Conservation (phyloP, 2,888 invertebrate genomes). For the Ceraclea dissimilis region DNA sequence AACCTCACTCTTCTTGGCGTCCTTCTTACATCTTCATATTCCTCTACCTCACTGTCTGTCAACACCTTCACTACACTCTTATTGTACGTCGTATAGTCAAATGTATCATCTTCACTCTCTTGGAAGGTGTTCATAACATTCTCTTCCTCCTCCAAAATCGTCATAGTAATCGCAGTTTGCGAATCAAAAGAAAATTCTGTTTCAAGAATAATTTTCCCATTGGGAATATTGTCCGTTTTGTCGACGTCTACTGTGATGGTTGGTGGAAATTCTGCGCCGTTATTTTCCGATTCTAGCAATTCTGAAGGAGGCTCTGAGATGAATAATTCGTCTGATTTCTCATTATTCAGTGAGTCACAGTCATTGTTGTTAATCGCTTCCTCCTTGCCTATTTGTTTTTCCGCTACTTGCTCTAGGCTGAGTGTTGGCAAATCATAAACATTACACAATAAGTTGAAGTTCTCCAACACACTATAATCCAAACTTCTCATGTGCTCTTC, state of each 20-base stretch:
- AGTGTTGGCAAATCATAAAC: constrained; percentile 41
- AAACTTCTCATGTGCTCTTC: constrained; percentile 40
- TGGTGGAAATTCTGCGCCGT: constrained; percentile 20
- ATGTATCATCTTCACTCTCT: constrained; percentile 35
- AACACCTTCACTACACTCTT: constrained; percentile 52
- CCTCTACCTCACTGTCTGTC: constrained; percentile 54
- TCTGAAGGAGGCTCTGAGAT: constrained; percentile 10
- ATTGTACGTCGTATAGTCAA: constrained; percentile 43
- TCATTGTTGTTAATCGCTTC: neutral
- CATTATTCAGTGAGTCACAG: neutral
- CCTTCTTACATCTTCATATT: constrained; percentile 47
- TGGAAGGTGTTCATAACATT: constrained; percentile 28
- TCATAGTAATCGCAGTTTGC: constrained; percentile 76
- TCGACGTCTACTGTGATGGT: constrained; percentile 25
- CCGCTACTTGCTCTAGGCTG: neutral
- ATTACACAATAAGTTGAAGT: constrained; percentile 54
- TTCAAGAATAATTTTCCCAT: constrained; percentile 67
- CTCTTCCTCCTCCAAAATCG: constrained; percentile 64
- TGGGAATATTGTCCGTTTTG: constrained; percentile 35
- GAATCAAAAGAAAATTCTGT: constrained; percentile 77
- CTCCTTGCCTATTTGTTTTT: neutral
- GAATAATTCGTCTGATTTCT: constrained; percentile 8
- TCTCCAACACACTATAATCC: constrained; percentile 42
- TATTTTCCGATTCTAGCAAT: constrained; percentile 8
- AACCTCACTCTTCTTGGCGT: constrained; percentile 71